Evolutionary conservation across 2,113 vertebrate genomes (phyloP), one percentile per base, ranked within the genome.

Genomic region (Apodemus speciosus): DNA sequence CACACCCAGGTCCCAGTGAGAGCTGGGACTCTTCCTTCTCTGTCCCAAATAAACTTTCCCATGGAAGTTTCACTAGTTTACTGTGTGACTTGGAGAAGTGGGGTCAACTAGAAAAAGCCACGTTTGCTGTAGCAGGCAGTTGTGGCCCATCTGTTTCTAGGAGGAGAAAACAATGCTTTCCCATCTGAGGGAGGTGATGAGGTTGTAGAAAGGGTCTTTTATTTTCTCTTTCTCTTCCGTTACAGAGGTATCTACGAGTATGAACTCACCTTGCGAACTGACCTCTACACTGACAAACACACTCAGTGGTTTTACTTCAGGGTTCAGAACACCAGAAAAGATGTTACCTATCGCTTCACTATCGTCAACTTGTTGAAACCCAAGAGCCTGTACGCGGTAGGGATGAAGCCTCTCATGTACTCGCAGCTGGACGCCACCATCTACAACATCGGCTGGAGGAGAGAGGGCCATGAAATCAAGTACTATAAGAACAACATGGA

Each of bases 231-330:
- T 49, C 58, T 6, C 49, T 51, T 35, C 0, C 38, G 0, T 4
- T 60, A 20, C 97, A 99, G 99, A 64, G 98, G 98, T 1, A 92
- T 97, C 40, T 98, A 98, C 4, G 98, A 99, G 14, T 99, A 99
- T 6, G 98, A 99, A 96, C 98, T 99, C 94, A 99, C 97, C 6
- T 98, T 99, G 95, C 97, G 97, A 66, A 98, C 98, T 0, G 99
- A 99, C 97, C 97, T 99, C 66, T 99, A 99, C 98, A 99, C 99
- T 0, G 90, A 95, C 95, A 99, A 99, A 89, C 98, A 99, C 97
- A 99, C 99, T 0, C 99, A 99, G 96, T 99, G 99, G 99, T 99
- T 99, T 97, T 99, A 99, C 97, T 99, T 99, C 97, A 98, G 98
- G 18, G 97, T 99, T 85, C 98, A 98, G 95, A 99, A 99, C 97